phyloP scores from a whole-genome alignment of 2,797 vertebrate genomes.

The Pterois miles region DNA sequence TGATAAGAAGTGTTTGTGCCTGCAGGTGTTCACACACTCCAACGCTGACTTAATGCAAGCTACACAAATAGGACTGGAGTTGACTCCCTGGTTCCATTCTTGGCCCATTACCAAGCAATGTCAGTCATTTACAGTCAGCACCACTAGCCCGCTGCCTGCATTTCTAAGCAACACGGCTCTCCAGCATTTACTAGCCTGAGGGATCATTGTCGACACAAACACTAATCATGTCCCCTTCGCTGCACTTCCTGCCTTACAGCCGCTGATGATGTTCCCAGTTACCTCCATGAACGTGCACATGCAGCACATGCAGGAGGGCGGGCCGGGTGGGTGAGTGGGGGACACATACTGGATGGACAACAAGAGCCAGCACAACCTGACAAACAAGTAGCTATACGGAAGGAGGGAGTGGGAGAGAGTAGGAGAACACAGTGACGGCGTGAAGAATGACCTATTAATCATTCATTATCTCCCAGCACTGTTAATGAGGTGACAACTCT shows the following conservation, averaged over 20 bases:
- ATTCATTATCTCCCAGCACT: constrained; percentile 83
- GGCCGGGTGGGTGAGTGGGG: neutral
- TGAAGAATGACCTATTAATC: constrained; percentile 84
- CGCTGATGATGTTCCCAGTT: constrained; percentile 61
- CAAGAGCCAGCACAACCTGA: constrained; percentile 62
- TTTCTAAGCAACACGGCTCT: constrained; percentile 63
- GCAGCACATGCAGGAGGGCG: constrained; percentile 7
- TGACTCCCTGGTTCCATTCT: constrained; percentile 32
- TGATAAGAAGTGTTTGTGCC: constrained; percentile 47
- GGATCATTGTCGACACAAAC: constrained; percentile 70
- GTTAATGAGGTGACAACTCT: constrained; percentile 86
- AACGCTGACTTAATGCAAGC: constrained; percentile 49
- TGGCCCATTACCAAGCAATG: constrained; percentile 53
- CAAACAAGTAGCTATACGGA: constrained; percentile 54
- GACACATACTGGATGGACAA: constrained; percentile 44
- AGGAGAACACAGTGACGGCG: constrained; percentile 57
- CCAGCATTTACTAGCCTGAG: constrained; percentile 64
- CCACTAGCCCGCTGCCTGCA: constrained; percentile 49
- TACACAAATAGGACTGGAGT: constrained; percentile 36
- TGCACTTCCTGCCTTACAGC: constrained; percentile 74
- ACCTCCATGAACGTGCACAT: constrained; percentile 56
- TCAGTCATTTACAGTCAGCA: constrained; percentile 62
- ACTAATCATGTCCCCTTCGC: constrained; percentile 68
- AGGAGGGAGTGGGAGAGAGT: constrained; percentile 54
- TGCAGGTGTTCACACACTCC: constrained; percentile 49